Evolutionary conservation across 2,888 invertebrate genomes (phyloP).

Genomic region (Cephus sareptanus): DNA sequence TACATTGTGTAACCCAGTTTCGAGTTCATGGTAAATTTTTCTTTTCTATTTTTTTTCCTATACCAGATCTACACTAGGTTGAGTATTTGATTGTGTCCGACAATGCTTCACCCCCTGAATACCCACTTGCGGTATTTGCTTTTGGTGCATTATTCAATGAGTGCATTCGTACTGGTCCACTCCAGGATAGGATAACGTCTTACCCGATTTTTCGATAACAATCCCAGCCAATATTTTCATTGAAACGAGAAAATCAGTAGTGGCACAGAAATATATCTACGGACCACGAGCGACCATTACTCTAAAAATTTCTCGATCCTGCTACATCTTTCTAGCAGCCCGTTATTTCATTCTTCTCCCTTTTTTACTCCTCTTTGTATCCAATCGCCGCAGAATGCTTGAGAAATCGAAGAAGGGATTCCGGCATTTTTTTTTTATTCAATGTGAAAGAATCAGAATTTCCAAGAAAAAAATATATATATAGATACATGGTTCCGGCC

Average conservation of each 20-base stretch:
- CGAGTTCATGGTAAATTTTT: too few relatives aligned
- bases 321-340: not conserved
- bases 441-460: too few relatives aligned
- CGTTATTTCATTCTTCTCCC: not conserved
- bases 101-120: not conserved
- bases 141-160: not conserved
- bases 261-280: not conserved
- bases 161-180: not conserved
- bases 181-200: not conserved
- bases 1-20: too few relatives aligned
- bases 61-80: not conserved
- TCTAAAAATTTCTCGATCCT: not conserved
- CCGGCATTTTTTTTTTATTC: not conserved
- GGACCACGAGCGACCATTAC: not conserved
- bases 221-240: conserved; percentile 37
- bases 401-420: not conserved
- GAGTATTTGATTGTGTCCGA: not conserved
- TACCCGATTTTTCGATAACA: conserved; percentile 26
- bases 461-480: not conserved
- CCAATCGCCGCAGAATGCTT: not conserved
- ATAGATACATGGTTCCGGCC: not conserved
- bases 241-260: not conserved
- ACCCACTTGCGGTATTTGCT: not conserved
- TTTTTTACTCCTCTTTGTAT: not conserved
- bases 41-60: not conserved